Evolutionary conservation across 2,113 vertebrate genomes (phyloP), one percentile per base, ranked within the genome.

Genomic region (Ramphastos sulfuratus): DNA sequence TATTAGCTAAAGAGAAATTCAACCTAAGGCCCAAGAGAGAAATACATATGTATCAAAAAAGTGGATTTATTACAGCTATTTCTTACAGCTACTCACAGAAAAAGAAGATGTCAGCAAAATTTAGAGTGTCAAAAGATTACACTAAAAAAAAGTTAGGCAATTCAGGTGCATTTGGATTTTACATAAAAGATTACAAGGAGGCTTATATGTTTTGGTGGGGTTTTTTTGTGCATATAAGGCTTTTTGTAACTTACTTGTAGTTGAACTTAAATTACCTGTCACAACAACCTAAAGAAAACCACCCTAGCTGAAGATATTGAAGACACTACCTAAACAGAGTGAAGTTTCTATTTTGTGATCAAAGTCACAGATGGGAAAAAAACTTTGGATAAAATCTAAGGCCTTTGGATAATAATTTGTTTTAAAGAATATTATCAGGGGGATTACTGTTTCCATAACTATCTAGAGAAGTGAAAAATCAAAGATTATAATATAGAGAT

Each of bases 51-150:
- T 59, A 90, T 42, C 42, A 71, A 77, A 85, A 89, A 85, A 74
- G 30, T 16, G 33, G 67, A 94, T 94, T 95, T 88, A 95, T 95
- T 60, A 64, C 39, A 87, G 52, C 48, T 54, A 74, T 90, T 91
- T 83, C 92, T 90, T 78, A 85, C 28, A 71, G 46, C 25, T 64
- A 66, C 59, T 92, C 12, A 37, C 12, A 87, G 48, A 81, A 96
- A 94, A 93, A 88, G 42, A 18, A 77, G 24, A 80, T 70, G 50
- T 93, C 85, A 95, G 90, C 88, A 90, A 90, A 95, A 81, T 44
- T n/a, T 59, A 58, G 46, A 82, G 31, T 60, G 54, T 23, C 83
- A 54, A 81, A 92, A 82, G 72, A 77, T 67, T 42, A 73, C 39
- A 80, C 24, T 28, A 80, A 56, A 71, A 91, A 91, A 54, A 91